phyloP scores from a whole-genome alignment of 2,888 invertebrate species.

The Cosmorhoe ocellata region DNA sequence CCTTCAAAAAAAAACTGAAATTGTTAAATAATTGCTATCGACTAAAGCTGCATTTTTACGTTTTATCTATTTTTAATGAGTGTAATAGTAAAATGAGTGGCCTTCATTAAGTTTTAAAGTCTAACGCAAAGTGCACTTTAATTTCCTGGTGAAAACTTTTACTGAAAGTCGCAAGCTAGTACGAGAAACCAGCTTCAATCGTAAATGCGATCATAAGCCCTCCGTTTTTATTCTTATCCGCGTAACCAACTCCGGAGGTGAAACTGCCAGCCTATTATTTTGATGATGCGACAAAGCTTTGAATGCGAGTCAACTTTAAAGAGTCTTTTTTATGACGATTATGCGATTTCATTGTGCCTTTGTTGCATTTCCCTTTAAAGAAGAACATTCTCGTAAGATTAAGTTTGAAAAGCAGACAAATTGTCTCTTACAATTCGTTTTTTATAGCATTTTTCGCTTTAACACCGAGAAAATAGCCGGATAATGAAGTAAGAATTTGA shows the following conservation, averaged over 20 bases:
- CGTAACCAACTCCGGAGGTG: slow-evolving; percentile 53
- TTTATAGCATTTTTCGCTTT: slow-evolving; percentile 17
- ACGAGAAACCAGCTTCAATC: neutral
- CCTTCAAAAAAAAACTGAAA: too few species aligned
- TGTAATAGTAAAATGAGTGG: too few species aligned
- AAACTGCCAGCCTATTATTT: slow-evolving; percentile 64
- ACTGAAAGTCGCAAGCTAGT: too few species aligned
- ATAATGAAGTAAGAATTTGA: neutral
- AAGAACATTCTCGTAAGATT: slow-evolving; percentile 36
- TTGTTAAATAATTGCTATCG: too few species aligned
- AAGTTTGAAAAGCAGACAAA: slow-evolving; percentile 20
- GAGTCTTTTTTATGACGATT: slow-evolving; percentile 43
- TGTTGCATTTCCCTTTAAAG: slow-evolving; percentile 40
- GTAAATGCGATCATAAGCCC: slow-evolving; percentile 39
- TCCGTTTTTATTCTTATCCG: slow-evolving; percentile 50
- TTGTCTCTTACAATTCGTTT: slow-evolving; percentile 12
- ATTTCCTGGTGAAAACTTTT: too few species aligned
- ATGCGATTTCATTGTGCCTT: slow-evolving; percentile 45
- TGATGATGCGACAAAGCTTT: slow-evolving; percentile 64
- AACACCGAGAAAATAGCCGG: neutral
- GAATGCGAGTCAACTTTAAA: slow-evolving; percentile 55
- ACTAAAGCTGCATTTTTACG: too few species aligned
- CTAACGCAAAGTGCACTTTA: too few species aligned
- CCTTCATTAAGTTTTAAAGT: too few species aligned
- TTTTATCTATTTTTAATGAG: too few species aligned